Evolutionary conservation across 2,797 vertebrate species (phyloP).

Genomic region (Erithacus rubecula): DNA sequence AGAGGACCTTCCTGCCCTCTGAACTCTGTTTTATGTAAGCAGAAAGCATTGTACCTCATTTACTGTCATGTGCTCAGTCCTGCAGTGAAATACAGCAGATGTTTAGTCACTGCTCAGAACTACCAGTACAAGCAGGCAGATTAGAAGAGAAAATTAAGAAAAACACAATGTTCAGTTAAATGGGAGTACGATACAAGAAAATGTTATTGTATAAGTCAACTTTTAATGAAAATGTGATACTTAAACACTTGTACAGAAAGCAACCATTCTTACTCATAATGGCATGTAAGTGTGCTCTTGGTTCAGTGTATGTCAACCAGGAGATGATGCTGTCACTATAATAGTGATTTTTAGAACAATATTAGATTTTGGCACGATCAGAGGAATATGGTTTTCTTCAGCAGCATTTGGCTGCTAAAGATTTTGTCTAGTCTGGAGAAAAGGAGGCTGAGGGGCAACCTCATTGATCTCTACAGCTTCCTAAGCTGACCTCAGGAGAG

Average conservation of each 20-base stretch:
- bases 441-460: neutral
- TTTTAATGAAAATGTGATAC: neutral
- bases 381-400: neutral
- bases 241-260: neutral
- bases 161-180: neutral
- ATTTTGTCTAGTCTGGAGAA: neutral
- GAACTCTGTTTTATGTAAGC: neutral
- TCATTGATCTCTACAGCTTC: neutral
- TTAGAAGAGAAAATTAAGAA: neutral
- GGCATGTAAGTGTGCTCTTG: neutral
- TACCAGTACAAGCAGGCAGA: neutral
- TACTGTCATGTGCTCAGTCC: neutral
- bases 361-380: neutral
- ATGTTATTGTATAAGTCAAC: neutral
- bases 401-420: neutral
- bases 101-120: neutral
- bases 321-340: neutral
- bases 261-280: neutral
- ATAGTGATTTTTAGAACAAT: neutral
- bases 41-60: neutral
- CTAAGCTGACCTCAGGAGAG: neutral
- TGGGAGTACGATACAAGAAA: neutral
- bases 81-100: neutral
- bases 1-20: neutral
- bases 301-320: neutral